These are phyloP conservation scores for Cryptoleucopteryx plumbea DNA, from an alignment of 2,113 vertebrate species.

Conservation along the genomic window DNA sequence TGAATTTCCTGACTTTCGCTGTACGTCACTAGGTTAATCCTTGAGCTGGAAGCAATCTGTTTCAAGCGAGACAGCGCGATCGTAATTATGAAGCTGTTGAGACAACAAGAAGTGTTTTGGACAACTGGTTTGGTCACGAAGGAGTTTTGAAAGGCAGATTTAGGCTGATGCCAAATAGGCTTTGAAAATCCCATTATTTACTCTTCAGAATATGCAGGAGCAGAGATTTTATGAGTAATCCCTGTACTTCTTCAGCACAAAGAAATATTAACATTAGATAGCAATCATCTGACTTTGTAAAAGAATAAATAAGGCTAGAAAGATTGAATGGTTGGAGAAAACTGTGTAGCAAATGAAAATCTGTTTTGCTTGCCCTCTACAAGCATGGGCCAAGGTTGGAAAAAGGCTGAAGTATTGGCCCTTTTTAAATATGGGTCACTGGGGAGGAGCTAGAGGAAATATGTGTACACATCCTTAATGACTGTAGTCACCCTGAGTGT, in stretches of 20 bases:
- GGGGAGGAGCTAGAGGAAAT: neutral
- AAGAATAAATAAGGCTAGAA: neutral
- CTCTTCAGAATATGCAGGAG: neutral
- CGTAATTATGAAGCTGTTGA: neutral
- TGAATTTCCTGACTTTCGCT: neutral
- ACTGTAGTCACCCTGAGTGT: neutral
- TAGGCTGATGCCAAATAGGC: slow-evolving; percentile 21
- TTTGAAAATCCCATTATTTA: slow-evolving; percentile 32
- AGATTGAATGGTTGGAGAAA: neutral
- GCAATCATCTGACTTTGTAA: neutral
- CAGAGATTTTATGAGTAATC: slow-evolving; percentile 33
- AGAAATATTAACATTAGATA: slow-evolving; percentile 1
- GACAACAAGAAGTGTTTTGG: slow-evolving; percentile 8
- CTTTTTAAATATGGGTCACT: neutral
- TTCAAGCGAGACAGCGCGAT: neutral
- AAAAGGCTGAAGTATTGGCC: neutral
- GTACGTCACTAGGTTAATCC: neutral
- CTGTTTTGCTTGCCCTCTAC: neutral
- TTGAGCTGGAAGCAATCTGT: neutral
- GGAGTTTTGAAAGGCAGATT: slow-evolving; percentile 48
- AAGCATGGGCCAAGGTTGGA: neutral
- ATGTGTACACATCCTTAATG: neutral
- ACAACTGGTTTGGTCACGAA: neutral
- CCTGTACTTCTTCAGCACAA: neutral
- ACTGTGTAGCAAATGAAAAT: neutral